A percentile compares a stretch with the other conserved stretches of the same genome.
These are phyloP conservation scores for Ancistrus triradiatus DNA, from an alignment of 2,113 vertebrate species.

Conservation along the genomic window DNA sequence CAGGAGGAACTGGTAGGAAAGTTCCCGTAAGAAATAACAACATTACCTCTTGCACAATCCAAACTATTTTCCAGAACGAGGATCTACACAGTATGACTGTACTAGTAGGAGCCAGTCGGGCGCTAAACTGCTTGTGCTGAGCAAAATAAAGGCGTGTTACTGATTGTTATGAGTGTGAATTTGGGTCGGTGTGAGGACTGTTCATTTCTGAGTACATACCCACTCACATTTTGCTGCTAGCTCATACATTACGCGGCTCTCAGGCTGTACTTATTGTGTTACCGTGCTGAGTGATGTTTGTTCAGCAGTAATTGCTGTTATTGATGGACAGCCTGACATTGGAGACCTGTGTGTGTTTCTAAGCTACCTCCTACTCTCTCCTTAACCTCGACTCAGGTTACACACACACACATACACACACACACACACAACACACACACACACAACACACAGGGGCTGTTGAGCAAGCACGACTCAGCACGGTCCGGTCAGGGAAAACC, in stretches of 20 bases:
- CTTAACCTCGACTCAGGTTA: not conserved
- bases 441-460: conserved; percentile 4
- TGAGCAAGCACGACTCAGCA: not conserved
- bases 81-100: no score
- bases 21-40: no score
- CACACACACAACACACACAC: conserved; percentile 9
- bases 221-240: not conserved
- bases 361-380: conserved; percentile 2
- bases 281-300: conserved; percentile 19
- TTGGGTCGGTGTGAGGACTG: not conserved
- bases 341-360: conserved; percentile 8
- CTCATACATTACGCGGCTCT: conserved; percentile 4
- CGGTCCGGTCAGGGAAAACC: not conserved
- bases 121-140: no score
- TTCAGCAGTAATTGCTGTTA: conserved; percentile 20
- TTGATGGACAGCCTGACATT: not conserved
- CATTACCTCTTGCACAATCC: no score
- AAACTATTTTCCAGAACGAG: no score
- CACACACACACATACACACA: conserved; percentile 9
- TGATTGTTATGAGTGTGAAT: not conserved
- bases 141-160: no score
- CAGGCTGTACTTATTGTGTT: not conserved
- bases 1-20: no score
- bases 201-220: no score
- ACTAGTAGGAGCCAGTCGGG: no score